These are phyloP conservation scores for Synanthedon andrenaeformis DNA, from an alignment of 2,888 invertebrate genomes.

Conservation along the genomic window DNA sequence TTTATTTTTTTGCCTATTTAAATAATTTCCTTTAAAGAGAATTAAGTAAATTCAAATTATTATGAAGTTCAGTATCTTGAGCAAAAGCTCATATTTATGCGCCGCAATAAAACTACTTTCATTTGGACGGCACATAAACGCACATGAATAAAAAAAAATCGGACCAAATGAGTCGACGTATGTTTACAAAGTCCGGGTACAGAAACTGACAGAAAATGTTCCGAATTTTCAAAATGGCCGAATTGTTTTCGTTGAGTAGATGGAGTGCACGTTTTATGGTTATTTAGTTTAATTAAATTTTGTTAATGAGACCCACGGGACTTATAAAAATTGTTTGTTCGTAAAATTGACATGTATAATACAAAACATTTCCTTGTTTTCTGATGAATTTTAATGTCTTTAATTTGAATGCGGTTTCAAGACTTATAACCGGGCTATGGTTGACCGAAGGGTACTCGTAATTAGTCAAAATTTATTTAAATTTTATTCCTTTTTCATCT, in stretches of 20 bases:
- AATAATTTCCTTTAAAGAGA: no score
- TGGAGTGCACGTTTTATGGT: slow-evolving; percentile 14
- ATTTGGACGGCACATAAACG: no score
- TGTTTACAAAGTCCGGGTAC: not conserved
- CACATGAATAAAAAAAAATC: no score
- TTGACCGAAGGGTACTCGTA: no score
- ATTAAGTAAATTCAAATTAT: no score
- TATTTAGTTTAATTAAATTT: slow-evolving; percentile 10
- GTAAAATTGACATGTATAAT: not conserved
- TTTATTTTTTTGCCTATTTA: no score
- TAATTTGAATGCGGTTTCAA: not conserved
- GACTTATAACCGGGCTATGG: no score
- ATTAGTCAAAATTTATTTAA: no score
- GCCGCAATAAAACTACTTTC: no score
- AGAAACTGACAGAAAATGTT: not conserved
- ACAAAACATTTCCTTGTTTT: not conserved
- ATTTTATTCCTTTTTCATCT: no score
- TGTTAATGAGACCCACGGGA: slow-evolving; percentile 14
- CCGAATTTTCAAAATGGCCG: slow-evolving; percentile 14
- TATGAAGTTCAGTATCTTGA: no score
- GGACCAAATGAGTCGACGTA: not conserved
- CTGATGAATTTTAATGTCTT: not conserved
- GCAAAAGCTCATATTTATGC: no score
- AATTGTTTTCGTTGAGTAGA: slow-evolving; percentile 17
- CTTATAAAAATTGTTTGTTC: slow-evolving; percentile 11